Percentiles rank a stretch among this genome's conserved stretches.
These are phyloP conservation scores for Sturnira hondurensis DNA, from an alignment of 2,113 vertebrate species.

Conservation along the genomic window DNA sequence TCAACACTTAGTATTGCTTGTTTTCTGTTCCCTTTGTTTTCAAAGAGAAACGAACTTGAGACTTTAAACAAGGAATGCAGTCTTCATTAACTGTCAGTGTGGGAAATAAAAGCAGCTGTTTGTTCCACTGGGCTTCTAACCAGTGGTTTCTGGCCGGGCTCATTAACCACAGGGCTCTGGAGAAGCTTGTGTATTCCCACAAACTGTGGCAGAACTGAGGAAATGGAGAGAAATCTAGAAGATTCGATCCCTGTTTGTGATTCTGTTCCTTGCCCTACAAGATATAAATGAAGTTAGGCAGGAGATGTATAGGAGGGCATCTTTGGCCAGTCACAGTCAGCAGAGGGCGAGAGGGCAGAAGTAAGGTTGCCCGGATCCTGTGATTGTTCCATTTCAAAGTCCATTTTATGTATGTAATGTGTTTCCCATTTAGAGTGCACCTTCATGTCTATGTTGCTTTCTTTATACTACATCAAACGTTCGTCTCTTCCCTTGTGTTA, in stretches of 20 bases:
- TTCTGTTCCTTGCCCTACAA: background rate
- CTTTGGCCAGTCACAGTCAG: background rate
- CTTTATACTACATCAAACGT: background rate
- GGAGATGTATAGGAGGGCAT: background rate
- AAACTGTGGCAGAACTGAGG: background rate
- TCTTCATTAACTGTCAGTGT: slow-evolving; percentile 24
- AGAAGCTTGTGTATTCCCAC: background rate
- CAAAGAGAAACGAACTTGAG: slow-evolving; percentile 53
- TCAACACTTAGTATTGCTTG: slow-evolving; percentile 49
- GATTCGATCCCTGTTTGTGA: background rate
- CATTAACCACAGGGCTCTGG: background rate
- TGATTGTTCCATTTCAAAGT: background rate
- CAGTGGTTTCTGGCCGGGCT: background rate
- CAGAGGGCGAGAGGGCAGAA: background rate
- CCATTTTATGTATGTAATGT: accelerated
- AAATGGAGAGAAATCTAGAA: background rate
- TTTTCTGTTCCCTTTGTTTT: slow-evolving; percentile 65
- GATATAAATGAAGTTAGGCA: background rate
- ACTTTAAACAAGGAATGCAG: slow-evolving; percentile 39
- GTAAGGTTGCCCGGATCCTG: background rate
- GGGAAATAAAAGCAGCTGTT: background rate
- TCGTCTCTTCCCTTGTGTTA: background rate
- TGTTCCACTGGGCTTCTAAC: background rate
- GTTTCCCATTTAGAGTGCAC: background rate
- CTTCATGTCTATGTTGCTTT: background rate